Conservation (phyloP, 2,888 invertebrate species). For the Pachydiplax longipennis region DNA sequence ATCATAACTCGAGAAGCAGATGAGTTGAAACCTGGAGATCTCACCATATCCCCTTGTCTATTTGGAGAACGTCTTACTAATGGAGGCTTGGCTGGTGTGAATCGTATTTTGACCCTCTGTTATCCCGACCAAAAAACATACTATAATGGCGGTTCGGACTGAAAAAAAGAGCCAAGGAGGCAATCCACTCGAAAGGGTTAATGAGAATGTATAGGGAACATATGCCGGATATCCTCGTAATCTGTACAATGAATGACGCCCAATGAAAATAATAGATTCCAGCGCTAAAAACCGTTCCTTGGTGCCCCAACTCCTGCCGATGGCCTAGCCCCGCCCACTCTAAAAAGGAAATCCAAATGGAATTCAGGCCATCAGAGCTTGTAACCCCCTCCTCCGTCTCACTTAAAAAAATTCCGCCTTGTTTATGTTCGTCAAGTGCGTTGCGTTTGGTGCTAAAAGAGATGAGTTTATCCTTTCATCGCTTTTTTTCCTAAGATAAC, state of each 20-base stretch:
- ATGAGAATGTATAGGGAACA: constrained; percentile 34
- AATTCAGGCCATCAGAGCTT: constrained; percentile 20
- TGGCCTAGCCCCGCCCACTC: neutral
- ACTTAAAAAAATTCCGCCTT: constrained; percentile 39
- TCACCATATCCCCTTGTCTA: constrained; percentile 20
- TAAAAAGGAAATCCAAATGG: neutral
- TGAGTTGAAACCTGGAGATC: neutral
- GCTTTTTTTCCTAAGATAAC: neutral
- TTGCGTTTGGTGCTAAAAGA: constrained; percentile 41
- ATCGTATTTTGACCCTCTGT: constrained; percentile 18
- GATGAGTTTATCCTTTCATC: constrained; percentile 44
- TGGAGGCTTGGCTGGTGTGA: constrained; percentile 9
- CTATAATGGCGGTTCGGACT: neutral
- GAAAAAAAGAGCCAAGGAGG: neutral
- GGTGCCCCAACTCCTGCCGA: neutral
- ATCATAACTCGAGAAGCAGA: neutral
- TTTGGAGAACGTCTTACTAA: constrained; percentile 40
- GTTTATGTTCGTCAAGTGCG: constrained; percentile 43
- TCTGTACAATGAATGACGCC: constrained; percentile 19
- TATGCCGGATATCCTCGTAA: constrained; percentile 29
- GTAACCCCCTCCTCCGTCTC: neutral
- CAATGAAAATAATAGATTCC: constrained; percentile 35
- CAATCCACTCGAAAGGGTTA: constrained; percentile 21
- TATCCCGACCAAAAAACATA: constrained; percentile 6
- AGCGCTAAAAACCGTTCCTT: neutral